Percentiles rank a stretch among this genome's conserved stretches.
Evolutionary conservation across 2,797 vertebrate genomes (phyloP).

Genomic region (Pyrocephalus nanus): DNA sequence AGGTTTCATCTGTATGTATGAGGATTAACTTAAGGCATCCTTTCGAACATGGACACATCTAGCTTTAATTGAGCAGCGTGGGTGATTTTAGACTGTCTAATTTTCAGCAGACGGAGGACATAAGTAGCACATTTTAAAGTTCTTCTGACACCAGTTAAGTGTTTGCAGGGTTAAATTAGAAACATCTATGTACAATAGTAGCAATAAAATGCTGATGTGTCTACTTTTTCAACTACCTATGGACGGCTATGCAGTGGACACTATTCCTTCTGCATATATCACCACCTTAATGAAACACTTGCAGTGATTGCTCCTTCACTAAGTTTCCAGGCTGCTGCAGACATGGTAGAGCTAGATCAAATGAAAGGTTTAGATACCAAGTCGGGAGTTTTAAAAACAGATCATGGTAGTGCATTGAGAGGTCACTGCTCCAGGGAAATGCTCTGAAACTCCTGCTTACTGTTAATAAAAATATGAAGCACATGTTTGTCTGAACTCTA

Average conservation of each 20-base stretch:
- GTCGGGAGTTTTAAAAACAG: not conserved
- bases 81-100: not conserved
- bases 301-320: not conserved
- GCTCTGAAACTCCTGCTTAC: not conserved
- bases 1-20: not conserved
- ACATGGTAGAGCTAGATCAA: accelerated
- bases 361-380: not conserved
- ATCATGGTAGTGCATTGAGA: not conserved
- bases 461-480: not conserved
- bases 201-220: not conserved
- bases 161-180: not conserved
- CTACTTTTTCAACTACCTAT: not conserved
- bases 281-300: not conserved
- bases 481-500: not conserved
- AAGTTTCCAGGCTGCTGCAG: not conserved
- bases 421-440: not conserved
- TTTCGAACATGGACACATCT: not conserved
- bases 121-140: not conserved
- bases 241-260: not conserved
- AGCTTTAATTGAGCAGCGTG: not conserved
- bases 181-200: not conserved
- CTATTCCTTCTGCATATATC: not conserved
- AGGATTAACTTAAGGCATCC: not conserved
- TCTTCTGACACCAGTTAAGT: not conserved
- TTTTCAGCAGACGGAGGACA: not conserved